Evolutionary conservation across 2,113 vertebrate species (phyloP), one percentile per base, ranked within the genome.

Genomic region (Onychostruthus taczanowskii): DNA sequence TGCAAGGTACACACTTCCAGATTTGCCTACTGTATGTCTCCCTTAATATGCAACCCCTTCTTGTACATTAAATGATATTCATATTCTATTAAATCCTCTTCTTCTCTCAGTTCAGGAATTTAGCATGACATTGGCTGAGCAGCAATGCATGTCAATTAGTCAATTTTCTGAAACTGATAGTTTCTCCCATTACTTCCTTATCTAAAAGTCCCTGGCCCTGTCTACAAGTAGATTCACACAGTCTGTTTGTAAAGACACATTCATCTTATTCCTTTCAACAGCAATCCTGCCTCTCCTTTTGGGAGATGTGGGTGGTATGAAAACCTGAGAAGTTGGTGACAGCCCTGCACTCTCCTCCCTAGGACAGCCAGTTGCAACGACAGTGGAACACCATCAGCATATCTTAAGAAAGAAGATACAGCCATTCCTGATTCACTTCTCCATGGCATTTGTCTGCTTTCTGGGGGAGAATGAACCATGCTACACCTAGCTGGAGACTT

Each of bases 1-100:
- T 43, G 35, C 35, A 43, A 58, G 3, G 26, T 22, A 58, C 21
- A 67, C 31, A 35, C 21, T 76, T 50, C 26, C 11, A 10, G 10
- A 59, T 43, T 41, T 0, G 0, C 35, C 20, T 58, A 8, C 16
- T 59, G 2, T 43, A 43, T 50, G 11, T 7, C 9, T 12, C 20
- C 17, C 17, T 67, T 50, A 21, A 31, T 20, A 50, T 14, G 16
- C 13, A 67, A 21, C 26, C 35, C 10, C 9, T 9, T 50, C 67
- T 31, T 58, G 7, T 43, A 43, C 23, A 58, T 49, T 28, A 66
- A 56, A 58, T 67, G 0, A 67, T 58, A 86, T 11, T 50, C 16
- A 50, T 76, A 31, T 21, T 67, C 16, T 43, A 17, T 50, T 59
- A 50, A 49, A 4, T 47, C 28, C 4, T 66, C 13, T 52, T 69